Percentiles rank a stretch among this genome's conserved stretches.
These are phyloP conservation scores for Morpho deidamia DNA, from an alignment of 2,888 invertebrate species.

Conservation along the genomic window DNA sequence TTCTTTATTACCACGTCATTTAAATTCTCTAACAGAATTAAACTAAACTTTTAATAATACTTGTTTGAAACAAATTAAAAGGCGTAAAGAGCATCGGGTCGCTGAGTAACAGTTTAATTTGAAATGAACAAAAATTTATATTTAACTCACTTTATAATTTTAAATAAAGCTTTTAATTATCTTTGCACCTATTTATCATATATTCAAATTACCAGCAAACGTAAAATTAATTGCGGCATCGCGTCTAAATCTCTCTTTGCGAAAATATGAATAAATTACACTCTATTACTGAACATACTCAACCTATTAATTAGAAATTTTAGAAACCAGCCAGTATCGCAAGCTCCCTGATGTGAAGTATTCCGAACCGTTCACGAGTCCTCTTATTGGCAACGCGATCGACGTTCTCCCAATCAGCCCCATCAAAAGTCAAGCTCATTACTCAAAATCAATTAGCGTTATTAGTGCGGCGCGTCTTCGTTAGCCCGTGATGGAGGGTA, in stretches of 20 bases:
- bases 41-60: neutral
- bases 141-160: too few relatives aligned
- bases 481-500: conserved; percentile 79
- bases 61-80: neutral
- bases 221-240: conserved; percentile 11
- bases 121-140: too few relatives aligned
- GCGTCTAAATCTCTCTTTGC: conserved; percentile 7
- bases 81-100: too few relatives aligned
- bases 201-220: conserved; percentile 10
- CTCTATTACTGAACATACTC: conserved; percentile 15
- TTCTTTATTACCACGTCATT: too few relatives aligned
- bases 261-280: conserved; percentile 16
- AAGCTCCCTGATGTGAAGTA: conserved; percentile 14
- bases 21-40: too few relatives aligned
- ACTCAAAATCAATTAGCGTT: conserved; percentile 79
- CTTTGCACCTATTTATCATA: neutral
- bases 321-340: conserved; percentile 15
- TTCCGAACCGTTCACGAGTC: conserved; percentile 10
- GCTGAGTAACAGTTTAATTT: too few relatives aligned
- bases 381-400: conserved; percentile 32
- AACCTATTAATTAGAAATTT: conserved; percentile 16
- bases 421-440: conserved; percentile 77
- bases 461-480: conserved; percentile 78
- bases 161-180: neutral
- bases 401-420: conserved; percentile 65